Evolutionary conservation across 2,113 vertebrate genomes (phyloP), one percentile per base, ranked within the genome.

Genomic region (Corythoichthys intestinalis): DNA sequence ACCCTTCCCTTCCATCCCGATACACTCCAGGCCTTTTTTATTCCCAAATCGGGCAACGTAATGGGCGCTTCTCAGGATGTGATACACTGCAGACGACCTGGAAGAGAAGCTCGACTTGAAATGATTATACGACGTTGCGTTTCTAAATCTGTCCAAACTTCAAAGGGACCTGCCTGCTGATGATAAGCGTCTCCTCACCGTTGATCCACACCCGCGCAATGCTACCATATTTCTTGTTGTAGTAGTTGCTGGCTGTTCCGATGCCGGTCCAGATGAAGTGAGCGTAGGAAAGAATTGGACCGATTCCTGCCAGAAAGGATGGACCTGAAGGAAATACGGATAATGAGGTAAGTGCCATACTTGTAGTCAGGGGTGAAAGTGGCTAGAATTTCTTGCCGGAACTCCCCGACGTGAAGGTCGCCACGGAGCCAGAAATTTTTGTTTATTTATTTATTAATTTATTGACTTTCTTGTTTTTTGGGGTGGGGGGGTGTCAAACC

Each of bases 181-280:
- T 91, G 69, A 99, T 93, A 67, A 97, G 85, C 0, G 97, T 99
- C 85, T 98, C 96, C 86, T 98, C 95, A 0, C 96, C 94, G 1
- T 90, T 87, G 68, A 99, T 95, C 97, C 97, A 99, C 61, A 99
- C 96, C 54, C 94, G 90, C 52, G 92, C 93, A n/a, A 95, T 92
- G 67, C 94, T 94, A 66, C 97, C 97, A 0, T 98, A 99, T 38
- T 91, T 94, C 64, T 87, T 88, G 62, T 98, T 99, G 88, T 98
- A 99, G 85, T 97, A 98, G 88, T 98, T 98, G 84, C 94, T 90
- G 6, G 97, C 96, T 0, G 89, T 95, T 63, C 97, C 96, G 0
- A 98, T 94, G 53, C 97, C 97, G 73, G 93, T 96, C 94, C 94
- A 95, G 41, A 98, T 89, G 54, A 98, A 98, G 15, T 96, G 91